Percentiles rank a stretch among this genome's conserved stretches.
These are phyloP conservation scores for Ganaspis sp. DNA, from an alignment of 1,140 invertebrate genomes.

Conservation along the genomic window DNA sequence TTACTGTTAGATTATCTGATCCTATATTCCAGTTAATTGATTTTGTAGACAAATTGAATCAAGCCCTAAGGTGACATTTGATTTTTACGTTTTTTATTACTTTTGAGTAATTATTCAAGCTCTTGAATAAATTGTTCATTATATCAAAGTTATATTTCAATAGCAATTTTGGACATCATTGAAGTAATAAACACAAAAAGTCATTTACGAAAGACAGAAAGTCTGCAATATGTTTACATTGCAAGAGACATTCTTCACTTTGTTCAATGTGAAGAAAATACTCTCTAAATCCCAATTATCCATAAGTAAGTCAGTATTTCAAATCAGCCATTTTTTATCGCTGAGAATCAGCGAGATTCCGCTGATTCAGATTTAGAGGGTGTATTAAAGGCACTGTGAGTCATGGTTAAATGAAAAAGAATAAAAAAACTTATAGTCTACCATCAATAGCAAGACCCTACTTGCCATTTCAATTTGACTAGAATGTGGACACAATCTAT, in stretches of 20 bases:
- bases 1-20: neutral
- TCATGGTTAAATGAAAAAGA: neutral
- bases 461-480: slow-evolving; percentile 42
- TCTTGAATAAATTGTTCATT: no score
- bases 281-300: no score
- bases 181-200: neutral
- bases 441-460: slow-evolving; percentile 36
- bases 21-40: neutral
- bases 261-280: neutral
- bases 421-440: neutral
- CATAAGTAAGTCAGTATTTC: no score
- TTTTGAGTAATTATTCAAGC: no score
- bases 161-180: neutral
- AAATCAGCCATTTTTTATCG: no score
- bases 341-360: no score
- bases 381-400: neutral
- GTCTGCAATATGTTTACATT: neutral
- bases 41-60: neutral
- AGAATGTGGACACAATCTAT: slow-evolving; percentile 60
- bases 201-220: neutral
- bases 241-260: no score
- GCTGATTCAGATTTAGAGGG: no score
- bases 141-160: no score
- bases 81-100: no score
- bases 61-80: no score